Base-by-base conservation (phyloP, 2,113 vertebrate species). In the Neomonachus schauinslandi region DNA sequence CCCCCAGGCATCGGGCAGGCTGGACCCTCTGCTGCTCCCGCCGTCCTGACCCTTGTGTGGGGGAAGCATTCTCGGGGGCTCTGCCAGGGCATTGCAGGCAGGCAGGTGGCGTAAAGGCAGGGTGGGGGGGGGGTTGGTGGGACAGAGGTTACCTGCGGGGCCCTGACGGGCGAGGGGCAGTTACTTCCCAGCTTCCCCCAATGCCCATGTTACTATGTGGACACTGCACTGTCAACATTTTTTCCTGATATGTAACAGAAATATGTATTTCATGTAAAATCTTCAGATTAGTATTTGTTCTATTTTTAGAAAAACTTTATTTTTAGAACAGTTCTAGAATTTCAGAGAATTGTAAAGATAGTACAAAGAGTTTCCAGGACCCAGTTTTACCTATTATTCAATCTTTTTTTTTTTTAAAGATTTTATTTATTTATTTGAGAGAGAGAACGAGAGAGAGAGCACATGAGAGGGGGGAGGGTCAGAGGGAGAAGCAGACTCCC, bases 131-230 rank as follows among this genome's bases (percentile, higher is more conserved):
- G 7, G 39, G 39, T 18, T 8, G 0, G n/a, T 21, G n/a, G 36
- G 36, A 42, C 16, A 33, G 76, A 51, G 31, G 46, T 33, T 16
- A 21, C 14, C 76, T 19, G 16, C 28, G 2, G 28, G 36, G 76
- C 4, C 76, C 49, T 10, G 4, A 76, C 1, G 14, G 42, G 65
- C 9, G 7, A 42, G 42, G 22, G 46, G 21, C 22, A 7, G 7
- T 19, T 24, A 36, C 19, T 16, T 67, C 33, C 18, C 33, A 71
- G 67, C 71, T 72, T 33, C 67, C 67, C 67, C 16, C 15, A 9
- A 21, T n/a, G 2, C 36, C 26, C 26, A 1, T 4, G 39, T n/a
- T 6, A 24, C 28, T 22, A 22, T 0, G 10, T 14, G 33, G 22
- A 39, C 15, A 1, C 72, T 10, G 9, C 11, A 0, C 26, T 39